Percentiles rank a stretch among this genome's conserved stretches.
These are phyloP conservation scores for Drosophila anomalipes DNA, from an alignment of 2,888 invertebrate species.

Conservation along the genomic window DNA sequence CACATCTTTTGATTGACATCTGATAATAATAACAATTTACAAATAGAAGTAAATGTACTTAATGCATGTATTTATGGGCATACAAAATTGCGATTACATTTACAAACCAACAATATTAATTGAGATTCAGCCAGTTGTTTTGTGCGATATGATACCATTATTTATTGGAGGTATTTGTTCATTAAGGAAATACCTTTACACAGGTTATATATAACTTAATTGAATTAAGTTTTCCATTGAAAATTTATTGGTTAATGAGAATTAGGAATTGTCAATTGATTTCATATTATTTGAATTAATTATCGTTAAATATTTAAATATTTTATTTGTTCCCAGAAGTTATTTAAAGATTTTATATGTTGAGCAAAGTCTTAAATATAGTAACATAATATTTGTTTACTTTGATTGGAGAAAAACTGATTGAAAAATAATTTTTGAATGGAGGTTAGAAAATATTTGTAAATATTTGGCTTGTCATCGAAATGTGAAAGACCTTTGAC, in stretches of 20 bases:
- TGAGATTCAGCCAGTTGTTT: slow-evolving; percentile 4
- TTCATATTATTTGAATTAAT: not conserved
- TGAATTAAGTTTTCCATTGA: not conserved
- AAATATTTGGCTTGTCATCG: not conserved
- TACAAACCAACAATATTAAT: slow-evolving; percentile 20
- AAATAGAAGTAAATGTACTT: slow-evolving; percentile 21
- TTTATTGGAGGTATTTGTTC: slow-evolving; percentile 11
- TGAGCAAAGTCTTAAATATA: not conserved
- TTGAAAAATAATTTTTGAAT: not conserved
- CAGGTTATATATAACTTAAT: not conserved
- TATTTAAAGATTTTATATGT: not conserved
- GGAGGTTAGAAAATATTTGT: too few species aligned
- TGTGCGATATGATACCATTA: slow-evolving; percentile 7
- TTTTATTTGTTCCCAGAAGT: not conserved
- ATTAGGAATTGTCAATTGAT: not conserved
- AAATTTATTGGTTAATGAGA: not conserved
- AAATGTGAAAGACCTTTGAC: not conserved
- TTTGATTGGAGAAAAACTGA: not conserved
- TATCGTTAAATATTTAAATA: not conserved
- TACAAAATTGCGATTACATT: slow-evolving; percentile 12
- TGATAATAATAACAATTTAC: slow-evolving; percentile 20
- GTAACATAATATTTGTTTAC: not conserved
- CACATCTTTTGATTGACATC: slow-evolving; percentile 36
- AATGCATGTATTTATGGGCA: slow-evolving; percentile 42
- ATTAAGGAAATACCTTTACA: not conserved